These are phyloP conservation scores for Rhadinocentrus ornatus DNA, from an alignment of 2,797 vertebrate species.

Conservation along the genomic window DNA sequence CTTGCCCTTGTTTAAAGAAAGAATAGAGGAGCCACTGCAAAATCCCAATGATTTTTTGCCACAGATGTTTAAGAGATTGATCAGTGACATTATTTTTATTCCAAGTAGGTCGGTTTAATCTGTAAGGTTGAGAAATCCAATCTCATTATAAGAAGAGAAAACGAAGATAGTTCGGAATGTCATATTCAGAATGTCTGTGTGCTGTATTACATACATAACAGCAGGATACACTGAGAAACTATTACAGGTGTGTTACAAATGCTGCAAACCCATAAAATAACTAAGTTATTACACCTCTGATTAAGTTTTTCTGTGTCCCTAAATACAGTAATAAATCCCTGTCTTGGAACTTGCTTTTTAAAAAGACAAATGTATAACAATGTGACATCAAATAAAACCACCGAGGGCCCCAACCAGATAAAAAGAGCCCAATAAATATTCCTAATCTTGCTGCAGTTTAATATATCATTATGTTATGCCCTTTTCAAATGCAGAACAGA, in stretches of 20 bases:
- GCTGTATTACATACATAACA: background rate
- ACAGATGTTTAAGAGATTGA: conserved; percentile 25
- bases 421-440: conserved; percentile 26
- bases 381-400: conserved; percentile 38
- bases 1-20: conserved; percentile 28
- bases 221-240: background rate
- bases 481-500: conserved; percentile 56
- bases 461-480: conserved; percentile 58
- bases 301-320: conserved; percentile 4
- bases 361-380: conserved; percentile 30
- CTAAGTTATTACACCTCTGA: conserved; percentile 13
- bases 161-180: conserved; percentile 3
- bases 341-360: conserved; percentile 24
- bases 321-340: conserved; percentile 15
- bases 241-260: background rate
- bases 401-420: background rate
- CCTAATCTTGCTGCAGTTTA: conserved; percentile 51
- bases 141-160: conserved; percentile 11
- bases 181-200: conserved; percentile 3
- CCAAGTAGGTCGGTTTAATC: conserved; percentile 7
- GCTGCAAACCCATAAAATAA: background rate
- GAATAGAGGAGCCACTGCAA: conserved; percentile 22
- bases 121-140: conserved; percentile 8
- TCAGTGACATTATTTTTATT: conserved; percentile 33
- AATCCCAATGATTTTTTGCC: conserved; percentile 27